Percentiles rank a stretch among this genome's conserved stretches.
Conservation (phyloP, 2,888 invertebrate species). For the Helobdella robusta region DNA sequence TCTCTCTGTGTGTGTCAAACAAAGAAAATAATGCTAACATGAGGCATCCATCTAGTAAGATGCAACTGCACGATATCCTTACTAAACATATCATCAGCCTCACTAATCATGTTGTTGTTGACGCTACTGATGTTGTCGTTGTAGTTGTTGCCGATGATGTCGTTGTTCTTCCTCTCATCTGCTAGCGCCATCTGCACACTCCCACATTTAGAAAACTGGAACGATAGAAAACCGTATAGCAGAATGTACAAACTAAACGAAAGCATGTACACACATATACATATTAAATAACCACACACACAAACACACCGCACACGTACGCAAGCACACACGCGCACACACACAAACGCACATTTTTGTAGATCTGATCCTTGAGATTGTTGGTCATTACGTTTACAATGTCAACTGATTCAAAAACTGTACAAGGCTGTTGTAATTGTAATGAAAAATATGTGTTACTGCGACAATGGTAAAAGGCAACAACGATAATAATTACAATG, state of each 20-base stretch:
- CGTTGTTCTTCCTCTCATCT: too few relatives aligned
- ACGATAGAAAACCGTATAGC: too few relatives aligned
- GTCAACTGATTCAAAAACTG: slow-evolving; percentile 46
- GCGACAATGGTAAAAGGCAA: not conserved
- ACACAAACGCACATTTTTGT: slow-evolving; percentile 43
- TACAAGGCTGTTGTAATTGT: slow-evolving; percentile 44
- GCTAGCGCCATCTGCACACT: too few relatives aligned
- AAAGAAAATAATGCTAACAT: too few relatives aligned
- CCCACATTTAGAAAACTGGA: too few relatives aligned
- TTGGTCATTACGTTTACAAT: slow-evolving; percentile 49
- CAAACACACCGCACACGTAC: not conserved
- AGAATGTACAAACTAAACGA: too few relatives aligned
- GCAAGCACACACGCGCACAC: not conserved
- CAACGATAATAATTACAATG: not conserved
- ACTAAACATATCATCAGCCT: slow-evolving; percentile 43
- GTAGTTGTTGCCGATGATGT: too few relatives aligned
- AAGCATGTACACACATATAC: not conserved
- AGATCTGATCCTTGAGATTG: slow-evolving; percentile 46
- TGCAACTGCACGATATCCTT: slow-evolving; percentile 48
- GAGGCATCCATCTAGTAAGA: slow-evolving; percentile 47
- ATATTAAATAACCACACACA: not conserved
- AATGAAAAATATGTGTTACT: too few relatives aligned
- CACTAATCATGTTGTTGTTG: too few relatives aligned
- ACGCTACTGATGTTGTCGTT: too few relatives aligned
- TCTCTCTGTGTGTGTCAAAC: too few relatives aligned